Conservation (phyloP, 2,113 vertebrate species). For the Brienomyrus longianalis region DNA sequence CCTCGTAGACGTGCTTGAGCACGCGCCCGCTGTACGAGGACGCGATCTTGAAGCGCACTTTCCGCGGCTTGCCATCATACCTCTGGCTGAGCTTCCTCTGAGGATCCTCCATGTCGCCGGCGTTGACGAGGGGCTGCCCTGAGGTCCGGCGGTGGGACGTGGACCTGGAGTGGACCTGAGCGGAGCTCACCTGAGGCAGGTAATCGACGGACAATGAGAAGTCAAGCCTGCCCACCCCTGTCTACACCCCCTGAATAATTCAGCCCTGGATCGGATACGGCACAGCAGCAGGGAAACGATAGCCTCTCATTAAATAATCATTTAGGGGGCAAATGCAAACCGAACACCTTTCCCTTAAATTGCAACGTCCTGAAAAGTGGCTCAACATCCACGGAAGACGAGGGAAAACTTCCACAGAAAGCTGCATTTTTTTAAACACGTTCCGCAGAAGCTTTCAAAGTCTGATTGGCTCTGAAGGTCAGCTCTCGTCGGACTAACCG, state of each 20-base stretch:
- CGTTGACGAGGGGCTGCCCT: background rate
- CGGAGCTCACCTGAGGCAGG: background rate
- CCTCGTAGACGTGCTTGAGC: slow-evolving; percentile 89
- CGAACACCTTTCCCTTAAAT: background rate
- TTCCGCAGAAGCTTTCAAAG: background rate
- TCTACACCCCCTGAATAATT: slow-evolving; percentile 58
- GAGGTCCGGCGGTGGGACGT: too few species aligned
- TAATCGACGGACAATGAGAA: background rate
- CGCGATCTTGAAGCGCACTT: slow-evolving; percentile 89
- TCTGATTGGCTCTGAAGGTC: background rate
- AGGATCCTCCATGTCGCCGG: slow-evolving; percentile 69
- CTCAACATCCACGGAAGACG: background rate
- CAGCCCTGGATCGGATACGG: slow-evolving; percentile 48
- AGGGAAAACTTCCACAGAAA: background rate
- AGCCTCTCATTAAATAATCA: slow-evolving; percentile 24
- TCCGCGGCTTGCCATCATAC: slow-evolving; percentile 72
- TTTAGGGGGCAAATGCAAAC: background rate
- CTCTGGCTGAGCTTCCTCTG: slow-evolving; percentile 58
- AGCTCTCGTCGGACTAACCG: background rate
- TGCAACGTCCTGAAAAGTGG: background rate
- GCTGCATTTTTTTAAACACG: background rate
- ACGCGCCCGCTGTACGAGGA: slow-evolving; percentile 88
- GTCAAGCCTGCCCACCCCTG: slow-evolving; percentile 32
- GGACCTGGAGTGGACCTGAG: background rate
- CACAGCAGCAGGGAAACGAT: slow-evolving; percentile 30